phyloP scores from a whole-genome alignment of 1,140 invertebrate species.

The Eurosta solidaginis region DNA sequence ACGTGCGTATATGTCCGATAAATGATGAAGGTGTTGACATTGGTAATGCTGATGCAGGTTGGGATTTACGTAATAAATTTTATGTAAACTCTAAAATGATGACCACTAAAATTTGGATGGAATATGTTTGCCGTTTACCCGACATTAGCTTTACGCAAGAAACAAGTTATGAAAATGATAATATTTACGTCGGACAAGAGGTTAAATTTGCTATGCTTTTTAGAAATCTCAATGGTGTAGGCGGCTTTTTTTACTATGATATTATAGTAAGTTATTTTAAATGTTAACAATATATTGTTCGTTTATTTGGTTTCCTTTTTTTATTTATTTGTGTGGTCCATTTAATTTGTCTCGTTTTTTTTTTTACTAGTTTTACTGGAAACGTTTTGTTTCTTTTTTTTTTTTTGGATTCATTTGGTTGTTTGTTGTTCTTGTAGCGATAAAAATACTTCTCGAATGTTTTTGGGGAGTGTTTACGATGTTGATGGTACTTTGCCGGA shows the following conservation, averaged over 20 bases:
- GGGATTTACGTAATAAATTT: not conserved
- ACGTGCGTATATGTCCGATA: constrained; percentile 46
- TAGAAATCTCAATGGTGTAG: constrained; percentile 38
- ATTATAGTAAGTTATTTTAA: constrained; percentile 43
- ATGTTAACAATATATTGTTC: too few species aligned
- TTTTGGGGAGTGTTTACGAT: too few species aligned
- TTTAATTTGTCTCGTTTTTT: too few species aligned
- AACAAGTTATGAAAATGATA: constrained; percentile 38
- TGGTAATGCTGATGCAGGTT: not conserved
- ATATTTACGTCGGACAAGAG: constrained; percentile 46
- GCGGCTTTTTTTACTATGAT: constrained; percentile 49
- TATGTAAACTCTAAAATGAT: constrained; percentile 15
- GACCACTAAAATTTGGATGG: constrained; percentile 46
- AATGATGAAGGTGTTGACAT: constrained; percentile 33
- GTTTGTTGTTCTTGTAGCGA: too few species aligned
- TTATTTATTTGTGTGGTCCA: too few species aligned
- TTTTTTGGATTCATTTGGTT: too few species aligned
- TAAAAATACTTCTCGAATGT: too few species aligned
- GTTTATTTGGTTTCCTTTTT: too few species aligned
- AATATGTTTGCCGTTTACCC: constrained; percentile 48
- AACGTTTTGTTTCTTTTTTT: too few species aligned
- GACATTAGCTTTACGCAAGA: constrained; percentile 42
- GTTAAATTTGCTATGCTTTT: constrained; percentile 48
- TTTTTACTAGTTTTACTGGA: too few species aligned
- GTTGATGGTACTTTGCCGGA: too few species aligned